A percentile compares a stretch with the other conserved stretches of the same genome.
phyloP scores from a whole-genome alignment of 2,113 vertebrate genomes.

The Athene cunicularia region DNA sequence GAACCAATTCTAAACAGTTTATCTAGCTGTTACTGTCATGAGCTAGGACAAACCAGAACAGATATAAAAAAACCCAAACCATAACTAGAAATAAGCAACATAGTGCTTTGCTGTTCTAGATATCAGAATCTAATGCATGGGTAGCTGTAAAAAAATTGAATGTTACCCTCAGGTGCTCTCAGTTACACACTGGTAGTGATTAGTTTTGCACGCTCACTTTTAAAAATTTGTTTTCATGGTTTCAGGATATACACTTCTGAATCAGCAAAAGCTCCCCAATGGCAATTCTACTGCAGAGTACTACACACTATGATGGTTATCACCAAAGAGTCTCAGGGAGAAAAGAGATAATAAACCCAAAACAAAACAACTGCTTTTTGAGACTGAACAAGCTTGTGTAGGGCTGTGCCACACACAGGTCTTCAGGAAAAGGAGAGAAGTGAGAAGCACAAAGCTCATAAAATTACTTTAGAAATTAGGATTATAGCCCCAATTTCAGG shows the following conservation, averaged over 20 bases:
- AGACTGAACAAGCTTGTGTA: background rate
- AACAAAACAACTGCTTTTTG: background rate
- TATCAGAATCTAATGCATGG: background rate
- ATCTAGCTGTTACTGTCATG: background rate
- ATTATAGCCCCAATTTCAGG: background rate
- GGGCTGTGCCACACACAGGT: background rate
- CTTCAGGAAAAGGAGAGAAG: background rate
- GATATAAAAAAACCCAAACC: background rate
- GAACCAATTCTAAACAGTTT: background rate
- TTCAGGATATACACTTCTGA: background rate
- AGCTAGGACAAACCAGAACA: background rate
- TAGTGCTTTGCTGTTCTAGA: background rate
- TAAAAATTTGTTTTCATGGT: background rate
- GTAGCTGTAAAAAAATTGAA: background rate
- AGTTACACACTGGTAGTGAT: background rate
- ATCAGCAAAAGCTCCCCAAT: background rate
- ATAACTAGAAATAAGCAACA: background rate
- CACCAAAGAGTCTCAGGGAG: background rate
- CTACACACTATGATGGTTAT: background rate
- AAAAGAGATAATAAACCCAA: background rate
- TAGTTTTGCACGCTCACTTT: background rate
- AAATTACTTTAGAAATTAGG: background rate
- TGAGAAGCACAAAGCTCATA: background rate
- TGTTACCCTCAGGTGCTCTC: background rate
- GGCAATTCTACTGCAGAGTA: background rate